phyloP scores from a whole-genome alignment of 1,140 invertebrate species.

The Tigriopus japonicus region DNA sequence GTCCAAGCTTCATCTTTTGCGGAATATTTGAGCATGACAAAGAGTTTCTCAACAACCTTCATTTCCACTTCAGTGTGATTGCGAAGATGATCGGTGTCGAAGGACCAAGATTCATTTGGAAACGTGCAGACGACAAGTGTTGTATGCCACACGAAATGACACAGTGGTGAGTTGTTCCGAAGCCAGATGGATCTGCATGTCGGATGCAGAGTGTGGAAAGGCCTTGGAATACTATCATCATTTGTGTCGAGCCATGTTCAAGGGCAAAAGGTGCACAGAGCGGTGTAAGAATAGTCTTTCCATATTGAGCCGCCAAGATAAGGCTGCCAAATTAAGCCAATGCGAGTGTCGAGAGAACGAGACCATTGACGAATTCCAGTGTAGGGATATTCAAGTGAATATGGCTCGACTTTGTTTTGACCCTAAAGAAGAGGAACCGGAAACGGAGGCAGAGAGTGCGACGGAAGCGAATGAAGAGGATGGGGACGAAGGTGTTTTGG shows the following conservation, averaged over 20 bases:
- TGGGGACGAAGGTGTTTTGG: too few species aligned
- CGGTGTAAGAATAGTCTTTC: slow-evolving; percentile 48
- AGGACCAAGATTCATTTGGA: slow-evolving; percentile 44
- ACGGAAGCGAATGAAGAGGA: too few species aligned
- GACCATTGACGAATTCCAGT: slow-evolving; percentile 44
- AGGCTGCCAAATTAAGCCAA: slow-evolving; percentile 49
- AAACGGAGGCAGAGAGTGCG: neutral
- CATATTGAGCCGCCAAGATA: slow-evolving; percentile 52
- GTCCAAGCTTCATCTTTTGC: too few species aligned
- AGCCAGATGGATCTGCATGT: slow-evolving; percentile 54
- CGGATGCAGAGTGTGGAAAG: slow-evolving; percentile 48
- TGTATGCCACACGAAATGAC: slow-evolving; percentile 37
- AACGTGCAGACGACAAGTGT: slow-evolving; percentile 45
- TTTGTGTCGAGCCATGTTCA: slow-evolving; percentile 50
- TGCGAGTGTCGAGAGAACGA: slow-evolving; percentile 48
- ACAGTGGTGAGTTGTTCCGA: slow-evolving; percentile 47
- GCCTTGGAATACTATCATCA: slow-evolving; percentile 51
- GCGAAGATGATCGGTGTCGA: slow-evolving; percentile 39
- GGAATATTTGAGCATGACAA: too few species aligned
- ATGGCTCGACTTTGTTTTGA: slow-evolving; percentile 50
- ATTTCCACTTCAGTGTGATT: slow-evolving; percentile 37
- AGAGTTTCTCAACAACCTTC: neutral
- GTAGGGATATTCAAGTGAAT: slow-evolving; percentile 40
- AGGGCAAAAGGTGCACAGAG: slow-evolving; percentile 48
- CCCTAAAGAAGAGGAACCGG: slow-evolving; percentile 21